Evolutionary conservation across 2,113 vertebrate species (phyloP).

Genomic region (Aramus guarauna): DNA sequence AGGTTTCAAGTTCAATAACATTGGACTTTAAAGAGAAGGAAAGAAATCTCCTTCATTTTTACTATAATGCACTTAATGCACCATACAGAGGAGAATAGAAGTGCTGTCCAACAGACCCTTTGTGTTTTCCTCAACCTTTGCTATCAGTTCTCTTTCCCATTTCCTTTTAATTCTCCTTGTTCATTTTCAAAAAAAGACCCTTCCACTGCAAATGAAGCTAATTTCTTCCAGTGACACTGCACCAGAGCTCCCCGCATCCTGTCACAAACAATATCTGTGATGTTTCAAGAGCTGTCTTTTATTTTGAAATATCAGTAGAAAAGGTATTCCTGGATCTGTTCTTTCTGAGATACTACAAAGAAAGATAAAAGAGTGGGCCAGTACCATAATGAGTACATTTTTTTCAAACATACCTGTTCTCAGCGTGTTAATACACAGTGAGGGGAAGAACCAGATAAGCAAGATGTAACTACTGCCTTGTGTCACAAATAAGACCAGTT

Average conservation of each 20-base stretch:
- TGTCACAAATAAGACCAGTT: neutral
- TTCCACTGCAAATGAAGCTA: neutral
- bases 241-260: neutral
- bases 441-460: neutral
- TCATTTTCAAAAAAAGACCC: neutral
- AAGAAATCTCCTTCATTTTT: conserved; percentile 33
- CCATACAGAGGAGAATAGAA: conserved; percentile 34
- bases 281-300: neutral
- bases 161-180: conserved; percentile 7
- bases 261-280: neutral
- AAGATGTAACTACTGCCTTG: neutral
- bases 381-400: neutral
- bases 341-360: neutral
- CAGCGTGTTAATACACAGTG: neutral
- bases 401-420: neutral
- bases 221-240: neutral
- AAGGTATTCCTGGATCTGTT: neutral
- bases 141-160: conserved; percentile 7
- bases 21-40: conserved; percentile 42
- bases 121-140: conserved; percentile 43
- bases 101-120: conserved; percentile 10
- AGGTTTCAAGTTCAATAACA: conserved; percentile 57
- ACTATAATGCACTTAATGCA: conserved; percentile 31
- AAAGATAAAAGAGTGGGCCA: neutral
- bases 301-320: conserved; percentile 4